Conservation (phyloP, 2,888 invertebrate species). For the Stenotaenia linearis region DNA sequence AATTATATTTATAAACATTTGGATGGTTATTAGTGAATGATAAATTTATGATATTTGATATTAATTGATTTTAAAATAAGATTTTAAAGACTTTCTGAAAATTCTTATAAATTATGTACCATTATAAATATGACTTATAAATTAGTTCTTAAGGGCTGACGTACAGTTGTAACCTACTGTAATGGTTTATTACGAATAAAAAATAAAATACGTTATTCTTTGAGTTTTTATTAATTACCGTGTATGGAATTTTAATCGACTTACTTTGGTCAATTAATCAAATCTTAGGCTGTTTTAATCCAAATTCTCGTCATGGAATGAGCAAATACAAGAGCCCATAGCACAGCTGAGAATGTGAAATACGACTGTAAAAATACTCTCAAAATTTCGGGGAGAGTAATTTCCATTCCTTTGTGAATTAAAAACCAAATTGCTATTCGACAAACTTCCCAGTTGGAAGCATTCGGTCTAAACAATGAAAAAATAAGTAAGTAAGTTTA, state of each 20-base stretch:
- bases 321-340: not conserved
- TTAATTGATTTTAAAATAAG: too few species aligned
- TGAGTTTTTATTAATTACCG: too few species aligned
- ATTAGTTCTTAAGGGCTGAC: too few species aligned
- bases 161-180: too few species aligned
- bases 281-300: not conserved
- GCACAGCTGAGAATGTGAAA: slow-evolving; percentile 8
- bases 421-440: not conserved
- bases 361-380: not conserved
- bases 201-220: too few species aligned
- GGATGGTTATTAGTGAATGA: too few species aligned
- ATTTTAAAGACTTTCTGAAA: too few species aligned
- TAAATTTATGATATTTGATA: too few species aligned
- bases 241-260: not conserved
- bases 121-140: too few species aligned
- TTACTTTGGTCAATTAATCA: not conserved
- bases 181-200: too few species aligned
- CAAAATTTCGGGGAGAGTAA: slow-evolving; percentile 2
- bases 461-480: not conserved
- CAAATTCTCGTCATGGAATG: not conserved
- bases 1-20: too few species aligned
- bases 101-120: too few species aligned
- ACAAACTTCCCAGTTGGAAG: not conserved
- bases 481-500: not conserved
- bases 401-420: not conserved